A percentile compares a stretch with the other conserved stretches of the same genome.
phyloP scores from a whole-genome alignment of 2,888 invertebrate genomes.

The Oscheius sp. region DNA sequence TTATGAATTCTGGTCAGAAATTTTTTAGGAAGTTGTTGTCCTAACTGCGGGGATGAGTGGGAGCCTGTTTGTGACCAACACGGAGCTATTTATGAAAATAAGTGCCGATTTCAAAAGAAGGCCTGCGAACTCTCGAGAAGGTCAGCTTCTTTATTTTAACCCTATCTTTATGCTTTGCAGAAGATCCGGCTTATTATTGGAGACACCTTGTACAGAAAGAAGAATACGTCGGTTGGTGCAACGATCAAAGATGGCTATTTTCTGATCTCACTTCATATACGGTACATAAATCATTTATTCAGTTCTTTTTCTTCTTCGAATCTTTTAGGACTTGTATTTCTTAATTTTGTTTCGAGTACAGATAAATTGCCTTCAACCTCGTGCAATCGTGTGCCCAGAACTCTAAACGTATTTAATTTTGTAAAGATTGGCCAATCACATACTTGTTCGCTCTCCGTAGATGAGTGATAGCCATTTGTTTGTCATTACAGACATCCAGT shows the following conservation, averaged over 20 bases:
- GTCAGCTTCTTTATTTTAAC: constrained; percentile 28
- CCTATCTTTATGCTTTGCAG: not conserved
- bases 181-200: constrained; percentile 31
- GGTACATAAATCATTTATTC: constrained; percentile 19
- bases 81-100: constrained; percentile 55
- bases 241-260: not conserved
- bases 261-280: constrained; percentile 11
- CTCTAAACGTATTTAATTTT: constrained; percentile 76
- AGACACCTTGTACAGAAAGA: constrained; percentile 41
- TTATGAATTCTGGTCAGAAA: not conserved
- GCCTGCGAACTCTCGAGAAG: constrained; percentile 53
- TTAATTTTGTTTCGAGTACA: constrained; percentile 39
- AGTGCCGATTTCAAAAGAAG: constrained; percentile 51
- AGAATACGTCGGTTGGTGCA: constrained; percentile 20
- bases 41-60: constrained; percentile 48
- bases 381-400: constrained; percentile 84
- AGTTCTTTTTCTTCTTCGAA: not conserved
- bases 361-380: constrained; percentile 79
- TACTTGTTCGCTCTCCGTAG: constrained; percentile 88
- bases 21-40: constrained; percentile 57
- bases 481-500: constrained; percentile 87
- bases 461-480: constrained; percentile 85
- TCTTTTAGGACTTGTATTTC: constrained; percentile 47
- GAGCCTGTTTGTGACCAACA: constrained; percentile 61
- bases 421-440: constrained; percentile 3